Percentiles rank a stretch among this genome's conserved stretches.
phyloP scores from a whole-genome alignment of 2,797 vertebrate species.

The Ctenochaetus hawaiiensis region DNA sequence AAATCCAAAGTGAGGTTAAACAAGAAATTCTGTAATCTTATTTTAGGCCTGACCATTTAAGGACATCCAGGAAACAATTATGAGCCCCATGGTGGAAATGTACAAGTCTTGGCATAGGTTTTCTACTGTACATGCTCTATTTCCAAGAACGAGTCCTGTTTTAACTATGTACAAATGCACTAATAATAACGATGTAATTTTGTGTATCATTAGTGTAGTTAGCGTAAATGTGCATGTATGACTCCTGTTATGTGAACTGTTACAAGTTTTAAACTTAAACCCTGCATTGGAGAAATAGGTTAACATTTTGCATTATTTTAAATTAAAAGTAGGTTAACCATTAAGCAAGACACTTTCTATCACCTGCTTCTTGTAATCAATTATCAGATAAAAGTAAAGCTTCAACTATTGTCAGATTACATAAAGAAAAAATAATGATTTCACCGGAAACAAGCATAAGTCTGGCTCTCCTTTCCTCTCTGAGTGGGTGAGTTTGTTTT shows the following conservation, averaged over 20 bases:
- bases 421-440: constrained; percentile 5
- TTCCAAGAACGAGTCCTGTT: constrained; percentile 45
- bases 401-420: background rate
- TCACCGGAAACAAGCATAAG: constrained; percentile 68
- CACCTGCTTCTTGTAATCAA: background rate
- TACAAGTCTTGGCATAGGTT: constrained; percentile 54
- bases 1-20: constrained; percentile 76
- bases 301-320: background rate
- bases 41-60: constrained; percentile 75
- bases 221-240: background rate
- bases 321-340: background rate
- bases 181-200: background rate
- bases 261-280: background rate
- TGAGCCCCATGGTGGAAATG: constrained; percentile 44
- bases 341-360: background rate
- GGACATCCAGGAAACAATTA: constrained; percentile 77
- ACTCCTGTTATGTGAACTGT: background rate
- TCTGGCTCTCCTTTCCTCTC: constrained; percentile 76
- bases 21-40: constrained; percentile 72
- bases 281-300: background rate
- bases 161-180: background rate
- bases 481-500: constrained; percentile 81
- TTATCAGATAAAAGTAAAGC: constrained; percentile 11
- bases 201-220: background rate
- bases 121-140: constrained; percentile 55